Base-by-base conservation (phyloP, 2,888 invertebrate species). In the Habrosyne pyritoides region DNA sequence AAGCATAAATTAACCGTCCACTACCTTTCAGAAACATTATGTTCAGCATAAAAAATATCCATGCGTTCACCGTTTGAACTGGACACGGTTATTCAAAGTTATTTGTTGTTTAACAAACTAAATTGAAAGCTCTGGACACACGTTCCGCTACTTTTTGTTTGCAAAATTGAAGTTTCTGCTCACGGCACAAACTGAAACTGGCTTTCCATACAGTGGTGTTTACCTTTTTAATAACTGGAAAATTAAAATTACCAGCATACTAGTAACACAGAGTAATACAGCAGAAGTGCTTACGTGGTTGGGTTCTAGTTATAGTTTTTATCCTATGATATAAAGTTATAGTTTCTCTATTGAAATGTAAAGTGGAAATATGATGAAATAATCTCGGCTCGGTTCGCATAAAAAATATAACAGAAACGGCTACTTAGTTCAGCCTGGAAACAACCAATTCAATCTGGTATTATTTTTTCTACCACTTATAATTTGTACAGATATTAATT, bases 51-150 rank as follows among this genome's bases (percentile, higher is more conserved):
- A 42, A 36, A 42, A 42, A 18, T 5, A 2, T 12, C 2, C 12
- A n/a, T 14, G 14, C 18, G 2, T 42, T 42, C 18, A 18, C 8
- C 2, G 8, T 42, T 42, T 12, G 2, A 18, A 42, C 42, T 42
- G 53, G 21, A 51, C 21, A 48, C 49, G 55, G 58, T 50, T 49
- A 52, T n/a, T 59, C 65, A 62, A 59, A 64, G 46, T 53, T 53
- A 57, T 66, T 67, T 64, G 55, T 70, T 66, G 54, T 48, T 57
- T 59, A 55, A 59, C 52, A 63, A 62, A 65, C 56, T 63, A 57
- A 63, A 67, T 62, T 54, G 59, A 61, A 63, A 61, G 60, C 52
- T 30, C 30, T 64, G 52, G 55, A 49, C 49, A 48, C 22, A 49
- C 46, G 54, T 52, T 28, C 28, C 22, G 47, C 21, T 30, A 28